These are phyloP conservation scores for Empis stercorea DNA, from an alignment of 2,888 invertebrate genomes.

Conservation along the genomic window DNA sequence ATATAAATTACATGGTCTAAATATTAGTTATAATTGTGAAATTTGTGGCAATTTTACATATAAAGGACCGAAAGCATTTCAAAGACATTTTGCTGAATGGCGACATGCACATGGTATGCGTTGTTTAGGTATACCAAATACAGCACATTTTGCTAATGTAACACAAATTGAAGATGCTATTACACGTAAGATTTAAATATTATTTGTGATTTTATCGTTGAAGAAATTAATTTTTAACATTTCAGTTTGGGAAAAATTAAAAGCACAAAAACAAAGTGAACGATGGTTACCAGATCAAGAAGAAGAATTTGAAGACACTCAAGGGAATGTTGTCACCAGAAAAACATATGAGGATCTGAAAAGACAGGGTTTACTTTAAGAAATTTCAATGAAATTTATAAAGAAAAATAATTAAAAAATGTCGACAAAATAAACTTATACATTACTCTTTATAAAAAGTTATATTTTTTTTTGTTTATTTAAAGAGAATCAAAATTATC, in stretches of 20 bases:
- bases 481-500: background rate
- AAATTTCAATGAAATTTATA: background rate
- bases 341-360: constrained; percentile 98
- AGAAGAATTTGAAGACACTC: constrained; percentile 98
- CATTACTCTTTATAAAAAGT: too few relatives aligned
- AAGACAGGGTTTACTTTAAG: constrained; percentile 86
- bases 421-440: background rate
- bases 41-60: constrained; percentile 99
- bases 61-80: constrained; percentile 98
- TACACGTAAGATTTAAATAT: constrained; percentile 52
- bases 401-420: background rate
- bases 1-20: constrained; percentile 96
- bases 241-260: constrained; percentile 94
- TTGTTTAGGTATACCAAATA: constrained; percentile 97
- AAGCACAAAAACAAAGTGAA: constrained; percentile 87
- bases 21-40: constrained; percentile 97
- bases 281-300: constrained; percentile 94
- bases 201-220: too few relatives aligned
- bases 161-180: constrained; percentile 97
- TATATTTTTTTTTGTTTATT: too few relatives aligned
- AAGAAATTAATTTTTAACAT: background rate
- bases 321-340: constrained; percentile 96
- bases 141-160: constrained; percentile 99
- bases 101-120: constrained; percentile 89
- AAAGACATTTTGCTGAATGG: constrained; percentile 95